phyloP scores from a whole-genome alignment of 2,113 vertebrate genomes.

The Gallinago media region DNA sequence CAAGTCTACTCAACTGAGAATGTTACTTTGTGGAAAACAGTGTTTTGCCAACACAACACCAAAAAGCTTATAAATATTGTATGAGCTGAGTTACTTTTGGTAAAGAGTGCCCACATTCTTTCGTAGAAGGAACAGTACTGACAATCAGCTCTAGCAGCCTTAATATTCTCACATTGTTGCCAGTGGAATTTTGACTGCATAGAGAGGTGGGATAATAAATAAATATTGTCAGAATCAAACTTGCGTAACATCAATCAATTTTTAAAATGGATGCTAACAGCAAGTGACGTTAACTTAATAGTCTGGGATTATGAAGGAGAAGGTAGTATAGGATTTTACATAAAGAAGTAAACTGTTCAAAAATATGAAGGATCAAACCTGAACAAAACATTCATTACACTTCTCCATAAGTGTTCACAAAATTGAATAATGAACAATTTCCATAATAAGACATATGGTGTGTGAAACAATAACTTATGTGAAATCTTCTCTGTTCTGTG shows the following conservation, averaged over 20 bases:
- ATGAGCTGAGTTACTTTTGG: not conserved
- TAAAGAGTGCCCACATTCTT: not conserved
- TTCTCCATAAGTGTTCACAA: not conserved
- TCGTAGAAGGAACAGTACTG: not conserved
- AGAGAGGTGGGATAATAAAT: not conserved
- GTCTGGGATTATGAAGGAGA: not conserved
- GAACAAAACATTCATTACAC: not conserved
- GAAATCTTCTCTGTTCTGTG: not conserved
- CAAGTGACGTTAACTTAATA: not conserved
- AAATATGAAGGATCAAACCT: not conserved
- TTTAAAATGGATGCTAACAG: not conserved
- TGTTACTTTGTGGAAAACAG: not conserved
- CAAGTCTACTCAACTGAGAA: not conserved
- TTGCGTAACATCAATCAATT: not conserved
- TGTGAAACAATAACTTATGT: not conserved
- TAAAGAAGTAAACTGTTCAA: not conserved
- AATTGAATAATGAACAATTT: not conserved
- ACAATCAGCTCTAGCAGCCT: not conserved
- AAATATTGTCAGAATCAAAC: not conserved
- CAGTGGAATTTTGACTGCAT: not conserved
- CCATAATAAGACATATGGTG: not conserved
- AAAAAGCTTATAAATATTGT: not conserved
- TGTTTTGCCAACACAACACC: not conserved
- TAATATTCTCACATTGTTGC: not conserved
- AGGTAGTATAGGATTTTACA: not conserved